phyloP scores from a whole-genome alignment of 2,113 vertebrate genomes.

The Nibea coibor region DNA sequence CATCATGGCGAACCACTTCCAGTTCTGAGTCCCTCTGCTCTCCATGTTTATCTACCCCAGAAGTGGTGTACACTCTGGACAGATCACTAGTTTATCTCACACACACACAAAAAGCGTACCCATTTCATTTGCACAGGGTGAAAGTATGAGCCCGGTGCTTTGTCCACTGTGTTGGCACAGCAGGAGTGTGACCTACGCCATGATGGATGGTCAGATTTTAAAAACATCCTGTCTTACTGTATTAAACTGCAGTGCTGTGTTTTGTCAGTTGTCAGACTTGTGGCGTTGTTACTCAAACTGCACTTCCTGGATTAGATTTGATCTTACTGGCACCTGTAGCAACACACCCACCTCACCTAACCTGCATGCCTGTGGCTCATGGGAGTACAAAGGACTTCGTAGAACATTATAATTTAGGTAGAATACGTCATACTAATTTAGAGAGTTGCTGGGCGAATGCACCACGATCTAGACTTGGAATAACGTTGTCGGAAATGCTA shows the following conservation, averaged over 20 bases:
- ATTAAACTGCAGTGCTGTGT: not conserved
- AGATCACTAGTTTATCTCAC: not conserved
- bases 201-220: not conserved
- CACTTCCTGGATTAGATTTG: constrained; percentile 7
- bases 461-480: not conserved
- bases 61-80: not conserved
- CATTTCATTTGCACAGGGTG: not conserved
- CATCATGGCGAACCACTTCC: not conserved
- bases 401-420: not conserved
- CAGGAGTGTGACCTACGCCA: not conserved
- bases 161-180: constrained; percentile 7
- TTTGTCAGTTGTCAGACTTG: not conserved
- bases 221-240: constrained; percentile 22
- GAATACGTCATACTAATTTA: too few relatives aligned
- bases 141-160: constrained; percentile 1
- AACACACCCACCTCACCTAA: not conserved
- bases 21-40: too few relatives aligned
- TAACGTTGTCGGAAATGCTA: not conserved
- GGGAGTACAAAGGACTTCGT: not conserved
- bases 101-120: not conserved
- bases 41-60: not conserved
- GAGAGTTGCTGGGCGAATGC: not conserved
- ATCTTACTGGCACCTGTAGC: not conserved
- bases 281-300: not conserved
- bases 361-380: not conserved